Evolutionary conservation across 2,113 vertebrate species (phyloP).

Genomic region (Laticauda laticaudata): DNA sequence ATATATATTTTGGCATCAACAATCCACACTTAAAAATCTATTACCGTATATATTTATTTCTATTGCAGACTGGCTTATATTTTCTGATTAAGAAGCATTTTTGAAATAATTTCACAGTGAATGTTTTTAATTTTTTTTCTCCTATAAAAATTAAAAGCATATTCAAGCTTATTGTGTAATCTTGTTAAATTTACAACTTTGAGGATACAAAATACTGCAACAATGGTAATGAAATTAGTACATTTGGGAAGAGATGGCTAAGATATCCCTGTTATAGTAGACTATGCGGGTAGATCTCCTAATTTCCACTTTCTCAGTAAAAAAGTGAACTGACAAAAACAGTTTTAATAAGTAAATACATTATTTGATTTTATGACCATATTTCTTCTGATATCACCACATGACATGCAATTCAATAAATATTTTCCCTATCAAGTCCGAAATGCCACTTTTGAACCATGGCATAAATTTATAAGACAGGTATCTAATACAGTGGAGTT

Average conservation of each 20-base stretch:
- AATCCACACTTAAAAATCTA: neutral
- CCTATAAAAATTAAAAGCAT: conserved; percentile 36
- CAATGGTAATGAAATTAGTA: conserved; percentile 15
- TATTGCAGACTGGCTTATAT: neutral
- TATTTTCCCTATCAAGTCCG: conserved; percentile 69
- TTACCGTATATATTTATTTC: neutral
- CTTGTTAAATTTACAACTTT: conserved; percentile 30
- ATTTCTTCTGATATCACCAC: conserved; percentile 64
- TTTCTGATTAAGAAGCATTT: conserved; percentile 13
- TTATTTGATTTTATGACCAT: conserved; percentile 68
- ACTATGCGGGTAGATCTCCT: neutral
- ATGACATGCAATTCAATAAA: conserved; percentile 67
- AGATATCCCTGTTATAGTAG: conserved; percentile 13
- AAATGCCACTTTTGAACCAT: conserved; percentile 66
- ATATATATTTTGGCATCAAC: conserved; percentile 12
- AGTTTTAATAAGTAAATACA: conserved; percentile 74
- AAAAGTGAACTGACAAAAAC: conserved; percentile 69
- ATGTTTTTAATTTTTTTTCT: conserved; percentile 32
- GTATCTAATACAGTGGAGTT: conserved; percentile 72
- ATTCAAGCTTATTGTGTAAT: conserved; percentile 10
- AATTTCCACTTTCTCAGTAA: conserved; percentile 55
- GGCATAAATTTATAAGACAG: conserved; percentile 79
- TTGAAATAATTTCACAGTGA: conserved; percentile 22
- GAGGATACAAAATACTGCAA: conserved; percentile 16
- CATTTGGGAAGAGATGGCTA: conserved; percentile 29